Conservation (phyloP, 1,140 invertebrate genomes). For the Cotesia vestalis region DNA sequence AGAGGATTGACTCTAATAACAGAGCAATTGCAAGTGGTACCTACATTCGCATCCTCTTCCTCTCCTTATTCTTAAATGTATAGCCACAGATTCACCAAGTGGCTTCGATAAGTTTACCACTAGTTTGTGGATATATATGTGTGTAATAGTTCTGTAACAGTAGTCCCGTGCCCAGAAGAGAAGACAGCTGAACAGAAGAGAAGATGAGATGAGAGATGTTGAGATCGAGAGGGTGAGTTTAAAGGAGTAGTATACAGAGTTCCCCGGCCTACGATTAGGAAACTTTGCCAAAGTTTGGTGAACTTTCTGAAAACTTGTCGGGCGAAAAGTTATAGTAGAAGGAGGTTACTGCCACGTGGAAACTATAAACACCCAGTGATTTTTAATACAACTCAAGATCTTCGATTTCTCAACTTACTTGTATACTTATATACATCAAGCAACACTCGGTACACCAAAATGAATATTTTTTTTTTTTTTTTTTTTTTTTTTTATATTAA, state of each 20-base stretch:
- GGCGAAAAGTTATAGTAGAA: slow-evolving; percentile 30
- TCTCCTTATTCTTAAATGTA: neutral
- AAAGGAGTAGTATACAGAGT: slow-evolving; percentile 1
- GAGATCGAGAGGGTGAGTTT: neutral
- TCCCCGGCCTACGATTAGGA: slow-evolving; percentile 49
- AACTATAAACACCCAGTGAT: slow-evolving; percentile 46
- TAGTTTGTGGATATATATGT: neutral
- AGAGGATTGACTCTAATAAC: neutral
- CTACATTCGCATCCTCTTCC: neutral
- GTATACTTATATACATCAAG: neutral
- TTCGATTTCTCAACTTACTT: too few relatives aligned
- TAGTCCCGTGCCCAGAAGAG: neutral
- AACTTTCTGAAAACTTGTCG: slow-evolving; percentile 22
- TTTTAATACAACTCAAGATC: slow-evolving; percentile 15
- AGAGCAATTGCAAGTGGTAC: neutral
- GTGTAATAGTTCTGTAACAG: slow-evolving; percentile 5
- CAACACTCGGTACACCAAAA: too few relatives aligned
- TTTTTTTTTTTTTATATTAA: too few relatives aligned
- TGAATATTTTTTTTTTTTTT: too few relatives aligned
- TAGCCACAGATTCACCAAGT: slow-evolving; percentile 10
- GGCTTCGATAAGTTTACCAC: slow-evolving; percentile 25
- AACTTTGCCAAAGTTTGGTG: slow-evolving; percentile 48
- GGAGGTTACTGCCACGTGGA: slow-evolving; percentile 43
- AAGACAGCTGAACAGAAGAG: too few relatives aligned
- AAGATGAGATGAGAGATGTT: too few relatives aligned